These are phyloP conservation scores for Trachythela sp. DNA, from an alignment of 64 coral and sea anemone genomes.

Conservation along the genomic window DNA sequence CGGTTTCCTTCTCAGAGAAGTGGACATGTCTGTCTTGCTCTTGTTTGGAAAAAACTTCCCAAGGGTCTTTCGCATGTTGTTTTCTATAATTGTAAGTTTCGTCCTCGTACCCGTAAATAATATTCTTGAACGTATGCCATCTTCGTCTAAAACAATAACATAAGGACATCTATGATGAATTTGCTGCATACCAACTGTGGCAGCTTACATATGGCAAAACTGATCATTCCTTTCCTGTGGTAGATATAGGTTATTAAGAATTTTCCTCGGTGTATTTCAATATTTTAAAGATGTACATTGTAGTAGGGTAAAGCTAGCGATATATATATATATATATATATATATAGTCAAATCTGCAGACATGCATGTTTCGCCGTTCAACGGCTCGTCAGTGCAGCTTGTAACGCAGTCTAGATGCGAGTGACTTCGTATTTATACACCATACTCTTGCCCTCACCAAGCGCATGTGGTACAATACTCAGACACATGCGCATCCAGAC, in stretches of 20 bases:
- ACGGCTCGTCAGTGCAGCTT: too few relatives aligned
- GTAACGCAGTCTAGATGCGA: too few relatives aligned
- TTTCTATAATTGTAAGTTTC: not conserved
- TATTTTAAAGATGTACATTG: too few relatives aligned
- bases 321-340: too few relatives aligned
- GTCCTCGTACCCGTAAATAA: not conserved
- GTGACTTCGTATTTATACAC: too few relatives aligned
- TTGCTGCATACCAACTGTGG: not conserved
- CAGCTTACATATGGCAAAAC: not conserved
- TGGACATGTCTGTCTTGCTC: not conserved
- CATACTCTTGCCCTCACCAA: too few relatives aligned
- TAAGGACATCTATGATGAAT: constrained; percentile 11
- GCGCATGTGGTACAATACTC: too few relatives aligned
- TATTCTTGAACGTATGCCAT: not conserved
- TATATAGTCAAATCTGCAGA: too few relatives aligned
- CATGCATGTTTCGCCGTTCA: too few relatives aligned
- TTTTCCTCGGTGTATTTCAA: not conserved
- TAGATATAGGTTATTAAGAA: not conserved
- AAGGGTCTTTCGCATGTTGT: not conserved
- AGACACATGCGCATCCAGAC: too few relatives aligned
- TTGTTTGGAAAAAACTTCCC: not conserved
- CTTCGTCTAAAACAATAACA: not conserved
- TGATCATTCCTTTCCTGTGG: not conserved
- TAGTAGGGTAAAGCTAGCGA: too few relatives aligned
- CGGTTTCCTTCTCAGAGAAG: not conserved